A percentile compares a stretch with the other conserved stretches of the same genome.
Conservation (phyloP, 2,888 invertebrate genomes). For the Cheilosia variabilis region DNA sequence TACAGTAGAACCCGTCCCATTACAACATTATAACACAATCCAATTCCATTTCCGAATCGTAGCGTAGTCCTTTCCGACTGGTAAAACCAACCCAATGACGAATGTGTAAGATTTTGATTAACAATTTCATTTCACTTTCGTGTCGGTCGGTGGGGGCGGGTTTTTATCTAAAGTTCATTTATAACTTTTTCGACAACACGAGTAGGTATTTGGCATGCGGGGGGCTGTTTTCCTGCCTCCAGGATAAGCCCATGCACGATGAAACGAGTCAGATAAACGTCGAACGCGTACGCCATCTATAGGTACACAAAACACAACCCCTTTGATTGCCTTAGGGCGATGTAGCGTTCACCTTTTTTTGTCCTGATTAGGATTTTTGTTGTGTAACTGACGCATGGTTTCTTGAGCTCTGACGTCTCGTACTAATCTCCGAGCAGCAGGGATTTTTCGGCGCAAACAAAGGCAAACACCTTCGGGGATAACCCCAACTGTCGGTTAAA, state of each 20-base stretch:
- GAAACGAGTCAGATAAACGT: constrained; percentile 69
- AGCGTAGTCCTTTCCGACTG: constrained; percentile 27
- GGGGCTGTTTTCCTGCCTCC: background rate
- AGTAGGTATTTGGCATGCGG: background rate
- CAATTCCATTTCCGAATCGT: constrained; percentile 70
- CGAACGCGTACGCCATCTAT: constrained; percentile 38
- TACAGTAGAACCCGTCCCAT: constrained; percentile 14
- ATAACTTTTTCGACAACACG: constrained; percentile 56
- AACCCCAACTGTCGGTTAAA: constrained; percentile 63
- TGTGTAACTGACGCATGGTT: constrained; percentile 55
- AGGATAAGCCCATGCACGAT: constrained; percentile 54
- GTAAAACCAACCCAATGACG: constrained; percentile 61
- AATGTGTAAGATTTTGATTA: constrained; percentile 75
- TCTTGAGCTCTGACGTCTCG: constrained; percentile 21
- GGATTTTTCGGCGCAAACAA: constrained; percentile 32
- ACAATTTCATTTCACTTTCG: constrained; percentile 66
- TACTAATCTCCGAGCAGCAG: constrained; percentile 43
- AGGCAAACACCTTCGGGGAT: constrained; percentile 69
- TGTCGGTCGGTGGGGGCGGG: constrained; percentile 10
- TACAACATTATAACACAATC: constrained; percentile 57
- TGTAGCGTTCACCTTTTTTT: constrained; percentile 30
- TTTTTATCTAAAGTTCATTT: constrained; percentile 75
- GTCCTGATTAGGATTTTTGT: constrained; percentile 24
- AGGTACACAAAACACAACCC: constrained; percentile 50
- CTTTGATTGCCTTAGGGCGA: constrained; percentile 58